Conservation (phyloP, 2,113 vertebrate species). For the Lophotis ruficrista region DNA sequence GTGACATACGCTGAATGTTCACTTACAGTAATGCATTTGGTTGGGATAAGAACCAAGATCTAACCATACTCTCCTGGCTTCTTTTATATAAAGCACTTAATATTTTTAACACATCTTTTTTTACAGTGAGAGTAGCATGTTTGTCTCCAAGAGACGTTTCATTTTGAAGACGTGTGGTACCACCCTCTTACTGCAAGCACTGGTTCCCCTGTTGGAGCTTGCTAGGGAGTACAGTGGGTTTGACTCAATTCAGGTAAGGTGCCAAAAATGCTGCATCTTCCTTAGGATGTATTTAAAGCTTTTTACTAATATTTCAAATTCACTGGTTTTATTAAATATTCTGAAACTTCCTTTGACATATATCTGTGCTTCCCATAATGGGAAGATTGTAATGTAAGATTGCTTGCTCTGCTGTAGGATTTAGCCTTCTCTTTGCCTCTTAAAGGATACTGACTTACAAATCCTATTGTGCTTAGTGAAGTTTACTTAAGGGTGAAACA, state of each 20-base stretch:
- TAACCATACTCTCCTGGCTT: not conserved
- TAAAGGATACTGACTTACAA: not conserved
- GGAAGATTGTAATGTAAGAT: not conserved
- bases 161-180: conserved; percentile 99
- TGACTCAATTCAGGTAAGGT: conserved; percentile 92
- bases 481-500: not conserved
- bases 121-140: conserved; percentile 99
- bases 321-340: not conserved
- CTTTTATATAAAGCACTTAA: not conserved
- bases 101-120: not conserved
- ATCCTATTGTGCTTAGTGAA: not conserved
- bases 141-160: conserved; percentile 99
- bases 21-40: not conserved
- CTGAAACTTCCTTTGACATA: not conserved
- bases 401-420: not conserved
- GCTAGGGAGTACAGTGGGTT: conserved; percentile 98
- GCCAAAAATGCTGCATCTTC: not conserved
- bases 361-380: not conserved
- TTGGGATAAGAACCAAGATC: not conserved
- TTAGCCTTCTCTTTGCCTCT: not conserved
- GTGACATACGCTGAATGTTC: not conserved
- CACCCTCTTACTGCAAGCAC: conserved; percentile 99
- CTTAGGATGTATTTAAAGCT: not conserved
- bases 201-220: conserved; percentile 98
- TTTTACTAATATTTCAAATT: not conserved